phyloP scores from a whole-genome alignment of 2,797 vertebrate species.

The Podargus strigoides region DNA sequence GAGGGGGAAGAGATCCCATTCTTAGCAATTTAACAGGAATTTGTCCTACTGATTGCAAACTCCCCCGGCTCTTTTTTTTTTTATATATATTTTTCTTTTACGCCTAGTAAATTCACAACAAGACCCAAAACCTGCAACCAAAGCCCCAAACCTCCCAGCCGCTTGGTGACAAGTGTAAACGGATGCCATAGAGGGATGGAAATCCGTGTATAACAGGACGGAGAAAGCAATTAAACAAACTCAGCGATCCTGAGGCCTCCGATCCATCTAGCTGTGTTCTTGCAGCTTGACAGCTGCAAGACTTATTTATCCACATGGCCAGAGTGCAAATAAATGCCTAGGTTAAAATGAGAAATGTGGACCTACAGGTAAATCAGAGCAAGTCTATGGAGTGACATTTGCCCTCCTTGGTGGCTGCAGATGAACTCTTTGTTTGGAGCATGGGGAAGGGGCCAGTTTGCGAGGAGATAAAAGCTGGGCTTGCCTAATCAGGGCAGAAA shows the following conservation, averaged over 20 bases:
- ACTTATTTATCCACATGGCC: background rate
- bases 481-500: conserved; percentile 35
- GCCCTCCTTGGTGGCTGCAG: background rate
- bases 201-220: background rate
- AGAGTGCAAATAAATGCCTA: background rate
- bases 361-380: conserved; percentile 36
- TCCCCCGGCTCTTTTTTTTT: background rate
- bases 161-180: background rate
- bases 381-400: background rate
- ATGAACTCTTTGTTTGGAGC: conserved; percentile 11
- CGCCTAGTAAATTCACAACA: background rate
- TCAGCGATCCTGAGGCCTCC: background rate
- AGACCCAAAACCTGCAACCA: background rate
- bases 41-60: background rate
- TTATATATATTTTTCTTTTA: background rate
- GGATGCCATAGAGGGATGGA: background rate
- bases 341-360: background rate
- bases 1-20: background rate
- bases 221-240: conserved; percentile 7
- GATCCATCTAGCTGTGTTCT: background rate
- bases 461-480: background rate
- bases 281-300: background rate
- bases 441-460: background rate
- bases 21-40: background rate
- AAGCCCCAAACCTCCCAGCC: background rate